A percentile compares a stretch with the other conserved stretches of the same genome.
Conservation (phyloP, 2,113 vertebrate species). For the Pituophis catenifer region DNA sequence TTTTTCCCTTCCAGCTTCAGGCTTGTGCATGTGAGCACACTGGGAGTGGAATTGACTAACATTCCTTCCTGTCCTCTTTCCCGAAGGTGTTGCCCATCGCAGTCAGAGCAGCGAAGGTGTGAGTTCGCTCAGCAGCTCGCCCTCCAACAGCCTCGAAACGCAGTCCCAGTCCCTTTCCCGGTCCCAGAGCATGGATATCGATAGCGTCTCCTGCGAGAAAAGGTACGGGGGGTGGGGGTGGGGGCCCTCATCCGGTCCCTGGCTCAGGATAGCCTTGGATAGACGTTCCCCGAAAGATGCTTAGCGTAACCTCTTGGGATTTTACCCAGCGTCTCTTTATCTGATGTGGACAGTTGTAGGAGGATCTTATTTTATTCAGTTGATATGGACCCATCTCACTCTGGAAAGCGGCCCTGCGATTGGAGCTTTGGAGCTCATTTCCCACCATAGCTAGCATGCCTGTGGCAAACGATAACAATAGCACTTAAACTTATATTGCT, state of each 20-base stretch:
- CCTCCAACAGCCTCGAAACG: constrained; percentile 97
- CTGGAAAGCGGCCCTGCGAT: no score
- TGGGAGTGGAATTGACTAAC: neutral
- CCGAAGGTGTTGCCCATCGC: constrained; percentile 88
- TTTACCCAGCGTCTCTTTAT: neutral
- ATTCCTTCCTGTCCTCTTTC: constrained; percentile 29
- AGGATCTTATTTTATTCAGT: neutral
- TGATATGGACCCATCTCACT: neutral
- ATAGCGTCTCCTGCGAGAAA: constrained; percentile 97
- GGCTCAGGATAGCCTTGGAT: neutral
- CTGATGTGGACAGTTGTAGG: neutral
- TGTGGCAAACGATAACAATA: no score
- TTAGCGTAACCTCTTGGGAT: neutral
- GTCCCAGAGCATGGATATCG: constrained; percentile 99
- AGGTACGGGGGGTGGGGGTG: constrained; percentile 72
- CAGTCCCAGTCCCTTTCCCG: constrained; percentile 96
- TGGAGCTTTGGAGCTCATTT: no score
- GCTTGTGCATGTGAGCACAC: neutral
- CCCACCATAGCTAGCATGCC: no score
- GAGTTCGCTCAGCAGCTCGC: constrained; percentile 98
- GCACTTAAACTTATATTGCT: no score
- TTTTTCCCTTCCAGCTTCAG: neutral
- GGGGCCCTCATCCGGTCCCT: rapidly evolving
- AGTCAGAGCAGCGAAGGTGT: constrained; percentile 99
- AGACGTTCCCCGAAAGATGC: neutral